A percentile compares a stretch with the other conserved stretches of the same genome.
These are phyloP conservation scores for Pycnomerus fuliginosus DNA, from an alignment of 2,888 invertebrate genomes.

Conservation along the genomic window DNA sequence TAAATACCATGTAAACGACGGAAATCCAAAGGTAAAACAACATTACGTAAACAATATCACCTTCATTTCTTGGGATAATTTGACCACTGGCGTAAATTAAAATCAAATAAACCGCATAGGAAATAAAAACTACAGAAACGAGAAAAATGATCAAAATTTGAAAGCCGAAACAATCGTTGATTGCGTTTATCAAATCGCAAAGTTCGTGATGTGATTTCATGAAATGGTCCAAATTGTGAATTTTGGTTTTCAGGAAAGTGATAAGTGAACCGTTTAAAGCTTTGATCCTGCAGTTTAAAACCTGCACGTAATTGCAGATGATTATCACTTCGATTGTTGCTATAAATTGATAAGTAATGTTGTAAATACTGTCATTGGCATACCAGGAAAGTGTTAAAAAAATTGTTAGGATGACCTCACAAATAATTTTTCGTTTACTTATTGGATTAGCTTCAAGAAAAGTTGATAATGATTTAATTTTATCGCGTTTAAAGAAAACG, in stretches of 20 bases:
- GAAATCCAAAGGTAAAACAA: slow-evolving; percentile 2
- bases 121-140: slow-evolving; percentile 3
- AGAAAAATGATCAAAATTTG: slow-evolving; percentile 6
- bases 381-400: too few species aligned
- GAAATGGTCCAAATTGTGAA: neutral
- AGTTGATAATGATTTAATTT: too few species aligned
- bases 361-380: too few species aligned
- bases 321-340: slow-evolving; percentile 3
- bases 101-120: slow-evolving; percentile 4
- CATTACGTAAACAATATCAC: slow-evolving; percentile 2
- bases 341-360: too few species aligned
- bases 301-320: slow-evolving; percentile 1
- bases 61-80: neutral
- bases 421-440: too few species aligned
- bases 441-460: too few species aligned
- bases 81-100: slow-evolving; percentile 4
- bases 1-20: slow-evolving; percentile 2
- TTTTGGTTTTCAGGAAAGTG: neutral
- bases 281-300: neutral
- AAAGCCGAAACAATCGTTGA: slow-evolving; percentile 8
- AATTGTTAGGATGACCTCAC: too few species aligned
- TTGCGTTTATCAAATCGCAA: neutral
- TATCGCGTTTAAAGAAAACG: too few species aligned
- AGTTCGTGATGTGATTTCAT: neutral
- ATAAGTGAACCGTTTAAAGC: slow-evolving; percentile 1